Conservation (phyloP, 1,140 invertebrate species). For the Brachystomella parvula region DNA sequence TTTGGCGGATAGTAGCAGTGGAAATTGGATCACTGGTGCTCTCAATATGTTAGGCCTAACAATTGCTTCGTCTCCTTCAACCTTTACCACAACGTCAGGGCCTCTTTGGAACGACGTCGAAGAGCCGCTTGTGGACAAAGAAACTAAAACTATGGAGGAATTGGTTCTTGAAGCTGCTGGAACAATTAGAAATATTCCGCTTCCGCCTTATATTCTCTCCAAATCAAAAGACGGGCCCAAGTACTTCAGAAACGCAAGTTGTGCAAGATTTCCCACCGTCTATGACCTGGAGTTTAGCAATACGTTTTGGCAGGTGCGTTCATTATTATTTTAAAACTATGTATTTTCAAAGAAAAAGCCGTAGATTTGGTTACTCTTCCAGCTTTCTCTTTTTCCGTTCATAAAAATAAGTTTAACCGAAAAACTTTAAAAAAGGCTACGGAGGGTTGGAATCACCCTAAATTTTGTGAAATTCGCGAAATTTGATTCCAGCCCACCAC, state of each 20-base stretch:
- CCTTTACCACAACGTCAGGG: conserved; percentile 1
- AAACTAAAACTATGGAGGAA: conserved; percentile 60
- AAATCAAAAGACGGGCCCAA: conserved; percentile 58
- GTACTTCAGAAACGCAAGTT: conserved; percentile 63
- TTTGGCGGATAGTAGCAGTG: background rate
- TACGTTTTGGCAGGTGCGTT: conserved; percentile 62
- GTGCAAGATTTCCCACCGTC: conserved; percentile 70
- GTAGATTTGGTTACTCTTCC: no score
- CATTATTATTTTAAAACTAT: no score
- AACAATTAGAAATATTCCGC: conserved; percentile 38
- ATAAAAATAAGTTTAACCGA: background rate
- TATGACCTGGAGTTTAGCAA: conserved; percentile 87
- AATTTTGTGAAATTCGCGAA: background rate
- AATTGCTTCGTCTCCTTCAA: conserved; percentile 11
- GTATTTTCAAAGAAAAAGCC: no score
- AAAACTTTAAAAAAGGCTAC: background rate
- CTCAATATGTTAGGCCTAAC: conserved; percentile 12
- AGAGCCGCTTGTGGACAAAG: conserved; percentile 57
- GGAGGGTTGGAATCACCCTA: background rate
- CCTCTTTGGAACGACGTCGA: conserved; percentile 38
- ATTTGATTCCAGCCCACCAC: background rate
- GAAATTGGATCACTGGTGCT: background rate
- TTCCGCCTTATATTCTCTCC: conserved; percentile 33
- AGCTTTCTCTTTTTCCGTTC: background rate
- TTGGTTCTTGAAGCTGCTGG: conserved; percentile 61